Evolutionary conservation across 2,888 invertebrate genomes (phyloP), one percentile per base, ranked within the genome.

Genomic region (Lasioglossum vierecki): DNA sequence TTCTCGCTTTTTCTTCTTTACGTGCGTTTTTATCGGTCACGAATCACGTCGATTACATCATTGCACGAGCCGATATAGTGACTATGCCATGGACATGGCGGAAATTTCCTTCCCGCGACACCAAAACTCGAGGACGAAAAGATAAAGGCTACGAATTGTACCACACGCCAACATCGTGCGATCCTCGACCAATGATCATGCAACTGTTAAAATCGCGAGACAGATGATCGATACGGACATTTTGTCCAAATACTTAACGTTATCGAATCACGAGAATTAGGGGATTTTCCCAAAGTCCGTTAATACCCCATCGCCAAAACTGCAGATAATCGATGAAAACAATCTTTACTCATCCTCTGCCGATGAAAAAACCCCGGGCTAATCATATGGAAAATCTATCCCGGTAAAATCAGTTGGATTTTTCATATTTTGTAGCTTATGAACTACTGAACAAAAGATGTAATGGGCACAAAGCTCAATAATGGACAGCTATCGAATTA

Each of bases 11-110:
- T 57, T 57, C 60, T 30, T 57, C 30, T 74, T 87, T 79, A 80
- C 70, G 71, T 71, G 85, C 15, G 41, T n/a, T 44, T 84, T 83
- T 82, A 86, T 88, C 84, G 63, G 39, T 26, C 39, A 13, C 71
- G n/a, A 78, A 70, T 26, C 44, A 30, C 39, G 2, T 11, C 18
- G 57, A 68, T 88, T 86, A n/a, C 82, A 72, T 82, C 75, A 76
- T 9, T 22, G 18, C 11, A 1, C n/a, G 15, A 26, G 9, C 44
- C 4, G 22, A 57, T 46, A 13, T 13, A 22, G 30, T n/a, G 22
- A 26, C 63, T 83, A 74, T 70, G 44, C 63, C 70, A 49, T 68
- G 70, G 57, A 1, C 57, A 57, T n/a, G 66, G 44, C 76, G 83
- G 74, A 83, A 80, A 53, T 73, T 83, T 75, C 80, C 73, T 83